Conservation (phyloP, 2,797 vertebrate genomes). For the Tragelaphus eurycerus region DNA sequence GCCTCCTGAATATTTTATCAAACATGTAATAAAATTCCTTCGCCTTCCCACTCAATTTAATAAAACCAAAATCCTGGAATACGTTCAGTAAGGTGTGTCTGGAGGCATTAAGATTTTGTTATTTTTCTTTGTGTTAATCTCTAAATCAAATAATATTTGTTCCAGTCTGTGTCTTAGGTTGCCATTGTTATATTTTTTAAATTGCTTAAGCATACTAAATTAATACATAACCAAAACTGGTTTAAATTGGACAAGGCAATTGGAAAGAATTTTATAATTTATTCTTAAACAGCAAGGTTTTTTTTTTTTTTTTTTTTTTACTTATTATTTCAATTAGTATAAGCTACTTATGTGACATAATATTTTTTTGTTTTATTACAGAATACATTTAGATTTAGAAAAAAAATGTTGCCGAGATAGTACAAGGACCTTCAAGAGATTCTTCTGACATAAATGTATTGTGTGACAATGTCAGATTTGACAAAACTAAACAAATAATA, state of each 20-base stretch:
- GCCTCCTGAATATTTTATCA: neutral
- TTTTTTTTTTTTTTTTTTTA: neutral
- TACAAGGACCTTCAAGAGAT: neutral
- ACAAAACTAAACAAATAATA: neutral
- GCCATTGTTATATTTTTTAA: neutral
- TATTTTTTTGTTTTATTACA: neutral
- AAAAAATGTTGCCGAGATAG: neutral
- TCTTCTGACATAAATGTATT: neutral
- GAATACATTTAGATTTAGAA: neutral
- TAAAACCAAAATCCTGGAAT: neutral
- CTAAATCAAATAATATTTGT: constrained; percentile 38
- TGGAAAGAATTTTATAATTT: neutral
- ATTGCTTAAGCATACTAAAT: neutral
- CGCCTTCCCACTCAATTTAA: neutral
- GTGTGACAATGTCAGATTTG: neutral
- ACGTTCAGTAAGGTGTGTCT: constrained; percentile 37
- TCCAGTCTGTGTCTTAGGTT: neutral
- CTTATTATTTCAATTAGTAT: neutral
- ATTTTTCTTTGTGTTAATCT: constrained; percentile 50
- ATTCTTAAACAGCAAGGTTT: neutral
- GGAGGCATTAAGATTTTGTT: neutral
- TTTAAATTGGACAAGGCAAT: neutral
- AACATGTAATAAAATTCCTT: neutral
- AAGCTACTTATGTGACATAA: neutral
- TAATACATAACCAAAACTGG: constrained; percentile 40